Percentiles rank a stretch among this genome's conserved stretches.
Evolutionary conservation across 2,888 invertebrate genomes (phyloP).

Genomic region (Nowickia ferox): DNA sequence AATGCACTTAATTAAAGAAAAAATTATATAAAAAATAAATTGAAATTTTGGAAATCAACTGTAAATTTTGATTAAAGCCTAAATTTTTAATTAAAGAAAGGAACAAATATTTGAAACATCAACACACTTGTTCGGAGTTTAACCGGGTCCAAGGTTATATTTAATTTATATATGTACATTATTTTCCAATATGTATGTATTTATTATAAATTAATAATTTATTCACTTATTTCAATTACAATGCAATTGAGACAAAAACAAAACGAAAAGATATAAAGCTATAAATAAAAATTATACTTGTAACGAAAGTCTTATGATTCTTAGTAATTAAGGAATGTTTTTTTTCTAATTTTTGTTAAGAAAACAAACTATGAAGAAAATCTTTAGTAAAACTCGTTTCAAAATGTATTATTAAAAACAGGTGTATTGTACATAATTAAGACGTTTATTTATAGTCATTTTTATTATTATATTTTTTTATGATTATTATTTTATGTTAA

Average conservation of each 20-base stretch:
- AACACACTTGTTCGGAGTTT: conserved; percentile 78
- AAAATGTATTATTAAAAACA: conserved; percentile 23
- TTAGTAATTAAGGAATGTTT: conserved; percentile 79
- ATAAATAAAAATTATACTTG: conserved; percentile 78
- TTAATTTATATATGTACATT: conserved; percentile 10
- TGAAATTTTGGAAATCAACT: neutral
- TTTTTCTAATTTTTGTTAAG: conserved; percentile 22
- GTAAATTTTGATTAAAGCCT: conserved; percentile 6
- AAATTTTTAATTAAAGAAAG: conserved; percentile 46
- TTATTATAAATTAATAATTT: conserved; percentile 15
- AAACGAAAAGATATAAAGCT: conserved; percentile 26
- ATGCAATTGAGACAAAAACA: conserved; percentile 52
- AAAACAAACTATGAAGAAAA: neutral
- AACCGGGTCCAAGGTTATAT: conserved; percentile 79
- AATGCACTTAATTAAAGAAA: conserved; percentile 7
- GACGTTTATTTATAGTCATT: conserved; percentile 35
- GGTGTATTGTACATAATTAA: conserved; percentile 57
- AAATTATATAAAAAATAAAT: conserved; percentile 5
- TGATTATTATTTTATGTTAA: conserved; percentile 35
- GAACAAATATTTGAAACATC: conserved; percentile 35
- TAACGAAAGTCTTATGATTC: conserved; percentile 84
- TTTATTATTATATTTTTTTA: conserved; percentile 18
- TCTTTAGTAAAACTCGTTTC: conserved; percentile 7
- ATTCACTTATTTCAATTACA: conserved; percentile 39
- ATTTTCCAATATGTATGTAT: neutral